Evolutionary conservation across 1,140 invertebrate genomes (phyloP).

Genomic region (Trichonephila inaurata): DNA sequence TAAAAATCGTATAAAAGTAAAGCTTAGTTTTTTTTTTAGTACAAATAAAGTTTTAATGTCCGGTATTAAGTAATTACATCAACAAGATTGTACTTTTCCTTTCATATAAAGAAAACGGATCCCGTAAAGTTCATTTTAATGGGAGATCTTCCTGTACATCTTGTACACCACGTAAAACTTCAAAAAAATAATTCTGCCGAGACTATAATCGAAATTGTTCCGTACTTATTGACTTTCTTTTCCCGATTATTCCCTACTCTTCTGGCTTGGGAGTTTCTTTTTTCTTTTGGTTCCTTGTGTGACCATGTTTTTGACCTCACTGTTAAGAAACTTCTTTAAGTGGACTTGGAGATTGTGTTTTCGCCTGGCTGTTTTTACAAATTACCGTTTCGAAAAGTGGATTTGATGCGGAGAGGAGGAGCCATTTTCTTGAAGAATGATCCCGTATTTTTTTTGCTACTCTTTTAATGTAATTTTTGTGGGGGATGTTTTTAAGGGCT

Average conservation of each 20-base stretch:
- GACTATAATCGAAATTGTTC: slow-evolving; percentile 71
- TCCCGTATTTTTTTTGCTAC: slow-evolving; percentile 11
- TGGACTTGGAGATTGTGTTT: slow-evolving; percentile 49
- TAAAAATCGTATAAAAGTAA: no score
- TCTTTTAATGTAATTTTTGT: not conserved
- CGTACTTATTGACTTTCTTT: slow-evolving; percentile 75
- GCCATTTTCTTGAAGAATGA: slow-evolving; percentile 43
- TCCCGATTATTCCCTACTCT: slow-evolving; percentile 32
- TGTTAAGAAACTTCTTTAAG: slow-evolving; percentile 45
- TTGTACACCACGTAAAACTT: slow-evolving; percentile 39
- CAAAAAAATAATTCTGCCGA: slow-evolving; percentile 43
- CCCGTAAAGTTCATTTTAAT: slow-evolving; percentile 20
- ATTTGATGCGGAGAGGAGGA: slow-evolving; percentile 27
- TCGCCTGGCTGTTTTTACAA: slow-evolving; percentile 54
- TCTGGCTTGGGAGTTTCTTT: slow-evolving; percentile 48
- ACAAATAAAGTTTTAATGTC: not conserved
- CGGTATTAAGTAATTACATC: slow-evolving; percentile 6
- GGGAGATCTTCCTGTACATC: slow-evolving; percentile 21
- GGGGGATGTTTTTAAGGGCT: slow-evolving; percentile 2
- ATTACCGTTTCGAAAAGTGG: slow-evolving; percentile 37
- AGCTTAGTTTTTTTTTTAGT: no score
- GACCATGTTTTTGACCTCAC: slow-evolving; percentile 64
- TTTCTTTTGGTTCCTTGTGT: not conserved
- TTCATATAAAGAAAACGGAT: not conserved
- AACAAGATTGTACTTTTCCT: not conserved